Evolutionary conservation across 2,797 vertebrate genomes (phyloP).

Genomic region (Siniperca scherzeri): DNA sequence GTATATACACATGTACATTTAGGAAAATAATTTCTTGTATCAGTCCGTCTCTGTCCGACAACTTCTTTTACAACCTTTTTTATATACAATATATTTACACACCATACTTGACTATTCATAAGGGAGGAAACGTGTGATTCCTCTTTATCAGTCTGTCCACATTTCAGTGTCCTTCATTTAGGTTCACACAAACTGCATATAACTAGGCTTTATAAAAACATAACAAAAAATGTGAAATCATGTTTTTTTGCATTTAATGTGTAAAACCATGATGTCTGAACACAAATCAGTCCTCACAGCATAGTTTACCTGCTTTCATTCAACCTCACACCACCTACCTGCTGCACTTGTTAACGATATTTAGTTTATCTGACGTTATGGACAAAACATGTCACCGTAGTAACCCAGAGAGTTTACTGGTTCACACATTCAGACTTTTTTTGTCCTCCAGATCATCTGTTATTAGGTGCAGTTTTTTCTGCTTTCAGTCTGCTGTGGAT

Average conservation of each 20-base stretch:
- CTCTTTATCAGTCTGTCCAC: constrained; percentile 11
- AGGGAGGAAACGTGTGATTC: constrained; percentile 47
- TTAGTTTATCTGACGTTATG: neutral
- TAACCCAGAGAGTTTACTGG: constrained; percentile 9
- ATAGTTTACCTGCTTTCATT: neutral
- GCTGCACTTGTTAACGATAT: neutral
- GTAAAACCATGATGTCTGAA: constrained; percentile 20
- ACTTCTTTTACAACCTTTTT: constrained; percentile 51
- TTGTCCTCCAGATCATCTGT: neutral
- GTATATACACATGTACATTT: constrained; percentile 75
- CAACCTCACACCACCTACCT: neutral
- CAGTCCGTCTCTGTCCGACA: constrained; percentile 42
- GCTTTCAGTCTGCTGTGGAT: neutral
- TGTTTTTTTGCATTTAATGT: constrained; percentile 24
- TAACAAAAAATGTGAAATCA: neutral
- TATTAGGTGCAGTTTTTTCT: constrained; percentile 1
- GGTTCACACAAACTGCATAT: constrained; percentile 17
- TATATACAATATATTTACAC: constrained; percentile 79
- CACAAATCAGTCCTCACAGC: neutral
- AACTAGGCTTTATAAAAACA: constrained; percentile 23
- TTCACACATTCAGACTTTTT: neutral
- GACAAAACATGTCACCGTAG: neutral
- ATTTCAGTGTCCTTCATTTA: constrained; percentile 9
- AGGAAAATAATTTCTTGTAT: constrained; percentile 77
- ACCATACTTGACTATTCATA: constrained; percentile 54